Percentiles rank a stretch among this genome's conserved stretches.
These are phyloP conservation scores for Hippasteria phrygiana DNA, from an alignment of 53 echinoderm and acorn worm species.

Conservation along the genomic window DNA sequence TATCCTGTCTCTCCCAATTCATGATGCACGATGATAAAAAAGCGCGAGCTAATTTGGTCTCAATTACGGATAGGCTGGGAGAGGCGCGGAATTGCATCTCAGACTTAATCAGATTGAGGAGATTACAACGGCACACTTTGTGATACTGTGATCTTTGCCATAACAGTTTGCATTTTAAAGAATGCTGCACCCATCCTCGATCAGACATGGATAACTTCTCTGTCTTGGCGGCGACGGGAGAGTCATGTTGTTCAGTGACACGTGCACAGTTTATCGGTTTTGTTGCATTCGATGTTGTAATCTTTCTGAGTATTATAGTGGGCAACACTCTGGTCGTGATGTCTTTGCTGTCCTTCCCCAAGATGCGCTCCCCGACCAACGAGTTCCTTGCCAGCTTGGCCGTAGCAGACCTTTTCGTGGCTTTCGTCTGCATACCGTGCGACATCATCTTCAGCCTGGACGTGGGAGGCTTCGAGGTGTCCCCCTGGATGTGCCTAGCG, in stretches of 20 bases:
- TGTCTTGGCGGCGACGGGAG: background rate
- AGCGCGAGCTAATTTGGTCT: no score
- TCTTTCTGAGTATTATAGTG: conserved; percentile 46
- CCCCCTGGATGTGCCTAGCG: conserved; percentile 51
- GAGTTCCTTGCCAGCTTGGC: conserved; percentile 75
- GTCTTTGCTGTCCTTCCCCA: conserved; percentile 58
- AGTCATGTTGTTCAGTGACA: background rate
- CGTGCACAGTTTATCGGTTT: conserved; percentile 13
- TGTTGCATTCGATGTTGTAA: conserved; percentile 54
- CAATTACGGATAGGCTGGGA: no score
- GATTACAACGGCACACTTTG: no score
- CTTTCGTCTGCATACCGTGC: conserved; percentile 62
- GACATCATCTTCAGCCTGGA: conserved; percentile 59
- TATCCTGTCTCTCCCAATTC: no score
- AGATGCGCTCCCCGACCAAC: conserved; percentile 71
- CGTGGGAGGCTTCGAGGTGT: conserved; percentile 18
- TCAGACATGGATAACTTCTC: background rate
- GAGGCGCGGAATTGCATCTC: no score
- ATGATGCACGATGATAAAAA: no score
- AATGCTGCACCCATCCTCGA: background rate
- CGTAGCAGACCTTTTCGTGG: conserved; percentile 69
- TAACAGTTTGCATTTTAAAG: background rate
- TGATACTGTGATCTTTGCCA: no score
- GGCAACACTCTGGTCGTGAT: conserved; percentile 69
- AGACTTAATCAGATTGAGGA: no score